A percentile compares a stretch with the other conserved stretches of the same genome.
Evolutionary conservation across 2,113 vertebrate genomes (phyloP).

Genomic region (Craseonycteris thonglongyai): DNA sequence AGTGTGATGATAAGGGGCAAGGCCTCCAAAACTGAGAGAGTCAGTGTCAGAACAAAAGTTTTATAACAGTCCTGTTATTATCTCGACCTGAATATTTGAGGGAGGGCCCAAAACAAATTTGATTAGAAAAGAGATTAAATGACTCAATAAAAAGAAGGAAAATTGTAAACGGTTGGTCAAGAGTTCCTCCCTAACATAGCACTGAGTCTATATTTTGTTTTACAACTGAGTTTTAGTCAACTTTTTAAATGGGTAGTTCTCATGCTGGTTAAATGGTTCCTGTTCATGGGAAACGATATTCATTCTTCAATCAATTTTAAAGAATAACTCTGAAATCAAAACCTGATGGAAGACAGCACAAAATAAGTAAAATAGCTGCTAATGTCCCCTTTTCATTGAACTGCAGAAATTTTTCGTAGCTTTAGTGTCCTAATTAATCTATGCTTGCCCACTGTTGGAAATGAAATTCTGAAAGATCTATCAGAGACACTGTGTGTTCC

Average conservation of each 20-base stretch:
- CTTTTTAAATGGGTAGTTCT: not conserved
- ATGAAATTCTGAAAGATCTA: not conserved
- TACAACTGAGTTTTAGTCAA: not conserved
- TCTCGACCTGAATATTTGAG: not conserved
- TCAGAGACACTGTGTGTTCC: not conserved
- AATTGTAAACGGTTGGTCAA: not conserved
- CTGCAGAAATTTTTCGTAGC: not conserved
- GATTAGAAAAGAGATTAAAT: not conserved
- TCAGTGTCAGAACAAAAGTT: not conserved
- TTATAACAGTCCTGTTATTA: not conserved
- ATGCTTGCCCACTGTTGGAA: not conserved
- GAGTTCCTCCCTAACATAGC: not conserved
- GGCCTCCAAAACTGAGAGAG: not conserved
- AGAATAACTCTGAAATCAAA: not conserved
- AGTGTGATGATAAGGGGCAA: not conserved
- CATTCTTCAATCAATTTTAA: not conserved
- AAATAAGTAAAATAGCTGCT: not conserved
- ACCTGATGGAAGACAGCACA: not conserved
- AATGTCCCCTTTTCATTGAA: not conserved
- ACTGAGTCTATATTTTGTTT: not conserved
- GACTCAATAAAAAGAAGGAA: not conserved
- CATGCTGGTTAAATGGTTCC: not conserved
- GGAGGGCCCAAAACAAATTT: not conserved
- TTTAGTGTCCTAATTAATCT: not conserved
- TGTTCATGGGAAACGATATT: not conserved